phyloP scores from a whole-genome alignment of 2,113 vertebrate genomes.

The Struthio camelus region DNA sequence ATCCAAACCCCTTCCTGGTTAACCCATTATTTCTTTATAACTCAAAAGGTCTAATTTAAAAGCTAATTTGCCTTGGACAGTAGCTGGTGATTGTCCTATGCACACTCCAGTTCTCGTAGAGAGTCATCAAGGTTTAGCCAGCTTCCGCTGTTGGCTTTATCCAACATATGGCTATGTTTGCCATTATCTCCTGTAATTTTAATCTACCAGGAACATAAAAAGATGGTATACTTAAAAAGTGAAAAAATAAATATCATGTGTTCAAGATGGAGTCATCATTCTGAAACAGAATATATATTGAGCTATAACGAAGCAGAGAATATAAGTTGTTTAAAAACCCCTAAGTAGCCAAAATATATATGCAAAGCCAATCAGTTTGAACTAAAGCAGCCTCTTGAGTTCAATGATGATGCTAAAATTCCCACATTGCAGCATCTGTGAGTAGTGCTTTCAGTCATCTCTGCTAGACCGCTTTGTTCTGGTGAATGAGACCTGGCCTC shows the following conservation, averaged over 20 bases:
- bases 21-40: not conserved
- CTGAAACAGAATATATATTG: not conserved
- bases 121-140: not conserved
- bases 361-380: not conserved
- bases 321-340: not conserved
- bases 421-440: rapidly evolving
- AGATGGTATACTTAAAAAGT: not conserved
- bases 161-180: not conserved
- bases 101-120: not conserved
- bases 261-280: not conserved
- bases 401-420: not conserved
- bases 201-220: not conserved
- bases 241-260: not conserved
- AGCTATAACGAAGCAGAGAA: not conserved
- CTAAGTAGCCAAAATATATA: not conserved
- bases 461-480: not conserved
- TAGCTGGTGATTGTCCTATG: not conserved
- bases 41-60: not conserved
- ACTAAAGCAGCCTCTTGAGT: not conserved
- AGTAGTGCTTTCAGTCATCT: not conserved
- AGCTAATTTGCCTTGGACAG: not conserved
- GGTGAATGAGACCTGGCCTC: not conserved
- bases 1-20: not conserved
- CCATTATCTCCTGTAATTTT: not conserved
- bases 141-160: not conserved